Evolutionary conservation across 2,113 vertebrate genomes (phyloP), one percentile per base, ranked within the genome.

Genomic region (Pollachius pollachius): DNA sequence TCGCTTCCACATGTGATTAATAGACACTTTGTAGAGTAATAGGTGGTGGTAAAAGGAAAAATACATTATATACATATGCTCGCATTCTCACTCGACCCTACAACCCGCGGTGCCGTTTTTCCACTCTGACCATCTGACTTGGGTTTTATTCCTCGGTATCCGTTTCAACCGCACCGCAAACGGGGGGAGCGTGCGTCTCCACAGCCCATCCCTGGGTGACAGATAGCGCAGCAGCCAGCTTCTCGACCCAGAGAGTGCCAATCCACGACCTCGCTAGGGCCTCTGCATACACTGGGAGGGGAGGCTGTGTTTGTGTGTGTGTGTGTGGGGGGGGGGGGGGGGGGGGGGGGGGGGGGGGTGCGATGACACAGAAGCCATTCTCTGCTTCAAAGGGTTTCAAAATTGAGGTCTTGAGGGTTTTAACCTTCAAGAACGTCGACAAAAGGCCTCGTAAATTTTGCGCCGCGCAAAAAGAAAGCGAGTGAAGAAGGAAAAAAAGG

Each of bases 371-470:
- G 80, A 84, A 85, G 79, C 75, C 85, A 88, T 88, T 88, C 87
- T 83, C 84, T 85, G 81, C 83, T 87, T 88, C 85, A 84, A 75
- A 86, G 83, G 48, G 34, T 79, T 85, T 81, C 54, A 70, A 87
- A 86, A 88, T 90, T 90, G 85, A 85, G 88, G 81, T 88, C 85
- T 85, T 75, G 65, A 84, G 79, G 83, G 83, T 83, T 81, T 74
- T 71, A 81, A 75, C 63, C 62, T 63, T 18, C 27, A 75, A 1
- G 25, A 56, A 52, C 68, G 54, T 71, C 73, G 71, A 67, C 63
- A 72, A 62, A 75, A 66, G 68, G 56, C 67, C 12, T 64, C 72
- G 63, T 65, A 64, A 41, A 67, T 75, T 73, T 68, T 74, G 62
- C 64, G n/a, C 66, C 74, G 41, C 41, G 30, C 8, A 12, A 48